Evolutionary conservation across 2,113 vertebrate genomes (phyloP), one percentile per base, ranked within the genome.

Genomic region (Struthio camelus): DNA sequence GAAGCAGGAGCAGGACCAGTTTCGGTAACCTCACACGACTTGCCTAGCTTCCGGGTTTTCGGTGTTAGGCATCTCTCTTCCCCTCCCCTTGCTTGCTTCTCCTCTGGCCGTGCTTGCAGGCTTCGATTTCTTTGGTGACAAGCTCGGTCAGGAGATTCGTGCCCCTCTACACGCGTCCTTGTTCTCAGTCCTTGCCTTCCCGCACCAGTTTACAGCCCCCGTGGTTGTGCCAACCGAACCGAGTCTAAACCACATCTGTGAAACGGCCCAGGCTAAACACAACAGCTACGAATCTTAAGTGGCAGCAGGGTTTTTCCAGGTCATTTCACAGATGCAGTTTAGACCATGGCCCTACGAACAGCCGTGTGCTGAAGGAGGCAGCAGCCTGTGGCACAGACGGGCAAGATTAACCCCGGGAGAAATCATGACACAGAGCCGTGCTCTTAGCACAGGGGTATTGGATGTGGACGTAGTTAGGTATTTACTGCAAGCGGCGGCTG

Each of bases 21-120:
- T 92, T 89, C 0, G 0, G 7, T 38, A 30, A 48, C 9, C 34
- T 81, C 70, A 59, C 46, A 12, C 58, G 87, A 70, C 7, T 73
- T 53, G 32, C 65, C 34, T 48, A 14, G 9, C 1, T 81, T 79
- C 16, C 42, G 62, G 5, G 15, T 87, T 80, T 87, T 53, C 66
- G 76, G 48, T 19, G 30, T 67, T 20, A 28, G 42, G 42, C 32
- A 5, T 77, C 91, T 95, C 44, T 81, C 11, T 78, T 34, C 25
- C 10, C 16, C 91, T 13, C 30, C 36, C 24, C 20, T 30, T 67
- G 36, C 56, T 69, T 90, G 76, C 67, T 50, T 71, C 81, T 30
- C 77, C 8, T 0, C 77, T 70, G 72, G 27, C 32, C 2, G 0
- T 40, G 80, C 32, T 80, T 38, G 80, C 0, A 0, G 10, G 27